phyloP scores from a whole-genome alignment of 2,888 invertebrate species.

The Vesta saturnalis region DNA sequence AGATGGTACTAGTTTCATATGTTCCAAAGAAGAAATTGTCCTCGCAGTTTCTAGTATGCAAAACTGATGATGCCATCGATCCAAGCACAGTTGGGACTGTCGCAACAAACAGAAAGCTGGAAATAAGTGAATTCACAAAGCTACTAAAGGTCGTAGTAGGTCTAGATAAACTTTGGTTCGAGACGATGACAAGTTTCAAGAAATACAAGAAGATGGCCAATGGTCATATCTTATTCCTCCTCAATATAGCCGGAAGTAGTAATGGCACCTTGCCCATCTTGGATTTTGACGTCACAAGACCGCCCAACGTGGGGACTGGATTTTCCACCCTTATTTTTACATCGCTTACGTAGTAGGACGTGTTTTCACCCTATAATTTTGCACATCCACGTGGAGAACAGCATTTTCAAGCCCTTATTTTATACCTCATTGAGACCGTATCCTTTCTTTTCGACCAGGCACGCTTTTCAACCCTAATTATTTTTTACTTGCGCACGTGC shows the following conservation, averaged over 20 bases:
- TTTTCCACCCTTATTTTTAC: no score
- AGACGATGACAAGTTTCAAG: not conserved
- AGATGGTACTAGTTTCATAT: not conserved
- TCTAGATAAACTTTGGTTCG: not conserved
- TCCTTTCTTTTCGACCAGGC: no score
- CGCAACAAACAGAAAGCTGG: not conserved
- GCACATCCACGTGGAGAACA: no score
- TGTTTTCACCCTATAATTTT: no score
- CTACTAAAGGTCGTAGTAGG: not conserved
- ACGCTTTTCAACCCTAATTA: no score
- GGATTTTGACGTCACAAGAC: no score
- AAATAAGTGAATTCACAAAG: not conserved
- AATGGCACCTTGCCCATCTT: no score
- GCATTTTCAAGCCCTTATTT: no score
- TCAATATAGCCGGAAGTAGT: not conserved
- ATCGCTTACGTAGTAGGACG: no score
- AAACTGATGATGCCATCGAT: not conserved
- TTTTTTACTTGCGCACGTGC: no score
- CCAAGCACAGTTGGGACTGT: not conserved
- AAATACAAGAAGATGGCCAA: not conserved
- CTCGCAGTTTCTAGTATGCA: not conserved
- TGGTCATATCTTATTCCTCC: not conserved
- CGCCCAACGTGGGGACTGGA: no score
- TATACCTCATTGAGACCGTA: no score
- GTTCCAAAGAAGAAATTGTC: conserved; percentile 1